phyloP scores from a whole-genome alignment of 2,113 vertebrate species.

The Phasianus colchicus region DNA sequence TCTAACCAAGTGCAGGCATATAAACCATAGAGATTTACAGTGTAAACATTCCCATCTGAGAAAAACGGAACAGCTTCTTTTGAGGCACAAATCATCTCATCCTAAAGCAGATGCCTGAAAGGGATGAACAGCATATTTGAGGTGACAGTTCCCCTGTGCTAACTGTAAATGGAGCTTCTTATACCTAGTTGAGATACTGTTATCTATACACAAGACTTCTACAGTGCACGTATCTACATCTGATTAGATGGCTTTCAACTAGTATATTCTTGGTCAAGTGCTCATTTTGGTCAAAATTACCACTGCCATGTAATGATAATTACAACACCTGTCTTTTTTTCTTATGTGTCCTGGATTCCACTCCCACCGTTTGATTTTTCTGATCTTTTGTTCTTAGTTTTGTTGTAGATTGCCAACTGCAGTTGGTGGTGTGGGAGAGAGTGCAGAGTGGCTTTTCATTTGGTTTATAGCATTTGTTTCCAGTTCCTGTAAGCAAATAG shows the following conservation, averaged over 20 bases:
- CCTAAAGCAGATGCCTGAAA: background rate
- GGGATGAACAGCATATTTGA: background rate
- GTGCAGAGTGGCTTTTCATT: background rate
- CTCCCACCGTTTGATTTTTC: background rate
- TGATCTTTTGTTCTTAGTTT: background rate
- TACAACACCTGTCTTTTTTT: background rate
- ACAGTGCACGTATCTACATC: background rate
- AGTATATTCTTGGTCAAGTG: rapidly evolving
- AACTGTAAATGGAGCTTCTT: background rate
- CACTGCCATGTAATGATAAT: background rate
- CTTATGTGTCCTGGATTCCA: background rate
- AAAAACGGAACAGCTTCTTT: constrained; percentile 42
- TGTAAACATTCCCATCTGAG: background rate
- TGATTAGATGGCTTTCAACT: background rate
- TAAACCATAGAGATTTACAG: constrained; percentile 41
- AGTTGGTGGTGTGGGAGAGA: background rate
- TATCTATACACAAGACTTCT: background rate
- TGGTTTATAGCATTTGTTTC: background rate
- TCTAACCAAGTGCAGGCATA: background rate
- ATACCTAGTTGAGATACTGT: background rate
- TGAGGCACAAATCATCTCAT: constrained; percentile 29
- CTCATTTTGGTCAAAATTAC: background rate
- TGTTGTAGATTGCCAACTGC: background rate
- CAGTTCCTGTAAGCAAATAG: background rate
- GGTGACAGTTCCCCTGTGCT: background rate